Evolutionary conservation across 2,113 vertebrate species (phyloP).

Genomic region (Clarias gariepinus): DNA sequence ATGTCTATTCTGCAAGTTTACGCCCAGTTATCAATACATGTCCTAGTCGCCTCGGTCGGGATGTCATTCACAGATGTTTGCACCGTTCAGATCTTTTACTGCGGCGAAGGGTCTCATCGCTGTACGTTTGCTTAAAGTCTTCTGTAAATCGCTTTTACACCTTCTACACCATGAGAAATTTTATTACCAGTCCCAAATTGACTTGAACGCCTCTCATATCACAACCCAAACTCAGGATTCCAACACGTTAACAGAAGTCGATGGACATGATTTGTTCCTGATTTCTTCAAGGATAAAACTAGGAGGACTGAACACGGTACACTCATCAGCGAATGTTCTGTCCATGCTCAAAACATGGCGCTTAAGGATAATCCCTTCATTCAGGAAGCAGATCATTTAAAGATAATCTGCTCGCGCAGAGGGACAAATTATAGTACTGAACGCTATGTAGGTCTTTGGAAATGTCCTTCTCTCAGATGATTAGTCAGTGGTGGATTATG

Average conservation of each 20-base stretch:
- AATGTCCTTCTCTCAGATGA: slow-evolving; percentile 77
- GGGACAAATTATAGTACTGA: slow-evolving; percentile 78
- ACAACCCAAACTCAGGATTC: background rate
- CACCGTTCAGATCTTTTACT: too few species aligned
- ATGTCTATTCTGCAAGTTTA: too few species aligned
- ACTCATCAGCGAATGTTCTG: background rate
- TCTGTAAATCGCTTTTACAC: too few species aligned
- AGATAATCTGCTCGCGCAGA: slow-evolving; percentile 83
- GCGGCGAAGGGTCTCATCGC: too few species aligned
- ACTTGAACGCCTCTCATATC: too few species aligned
- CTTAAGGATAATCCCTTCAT: slow-evolving; percentile 78
- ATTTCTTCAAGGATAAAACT: background rate
- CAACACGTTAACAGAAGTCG: too few species aligned
- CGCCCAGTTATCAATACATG: too few species aligned
- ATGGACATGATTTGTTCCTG: background rate
- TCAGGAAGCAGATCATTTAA: slow-evolving; percentile 78
- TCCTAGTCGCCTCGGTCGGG: too few species aligned
- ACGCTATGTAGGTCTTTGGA: slow-evolving; percentile 77
- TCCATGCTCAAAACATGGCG: slow-evolving; percentile 65
- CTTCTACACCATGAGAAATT: too few species aligned
- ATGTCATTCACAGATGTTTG: too few species aligned
- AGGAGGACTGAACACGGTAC: background rate
- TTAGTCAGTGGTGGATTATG: slow-evolving; percentile 80
- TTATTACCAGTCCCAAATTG: too few species aligned
- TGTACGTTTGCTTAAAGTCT: too few species aligned